Conservation (phyloP, 2,888 invertebrate genomes). For the Leptinotarsa rubiginosa region DNA sequence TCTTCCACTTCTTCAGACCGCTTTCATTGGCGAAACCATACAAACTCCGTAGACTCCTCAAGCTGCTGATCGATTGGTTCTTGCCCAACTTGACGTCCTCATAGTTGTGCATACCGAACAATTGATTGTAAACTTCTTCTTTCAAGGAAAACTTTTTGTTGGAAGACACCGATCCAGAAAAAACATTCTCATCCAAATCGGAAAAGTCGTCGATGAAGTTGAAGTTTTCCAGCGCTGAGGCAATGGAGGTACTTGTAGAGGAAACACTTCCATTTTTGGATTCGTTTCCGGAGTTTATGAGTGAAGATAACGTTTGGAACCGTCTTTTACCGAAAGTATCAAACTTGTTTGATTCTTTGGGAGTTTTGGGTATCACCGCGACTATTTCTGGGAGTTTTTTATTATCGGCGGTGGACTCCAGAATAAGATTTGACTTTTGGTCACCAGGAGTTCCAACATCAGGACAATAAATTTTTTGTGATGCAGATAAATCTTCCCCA, state of each 20-base stretch:
- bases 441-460: neutral
- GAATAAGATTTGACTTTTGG: neutral
- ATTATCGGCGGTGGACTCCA: slow-evolving; percentile 25
- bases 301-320: slow-evolving; percentile 56
- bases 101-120: slow-evolving; percentile 51
- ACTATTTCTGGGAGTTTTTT: slow-evolving; percentile 56
- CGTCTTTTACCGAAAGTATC: slow-evolving; percentile 55
- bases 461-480: neutral
- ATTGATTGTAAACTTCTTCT: slow-evolving; percentile 48
- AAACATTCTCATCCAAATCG: slow-evolving; percentile 54
- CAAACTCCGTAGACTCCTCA: slow-evolving; percentile 57
- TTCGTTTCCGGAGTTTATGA: slow-evolving; percentile 48
- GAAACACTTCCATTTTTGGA: slow-evolving; percentile 39
- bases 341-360: slow-evolving; percentile 47
- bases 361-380: slow-evolving; percentile 55
- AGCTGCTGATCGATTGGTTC: slow-evolving; percentile 53
- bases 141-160: slow-evolving; percentile 37
- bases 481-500: neutral
- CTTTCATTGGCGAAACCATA: slow-evolving; percentile 54
- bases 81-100: slow-evolving; percentile 41
- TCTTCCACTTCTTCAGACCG: slow-evolving; percentile 62
- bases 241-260: slow-evolving; percentile 46
- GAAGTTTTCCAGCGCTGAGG: slow-evolving; percentile 49
- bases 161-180: slow-evolving; percentile 47
- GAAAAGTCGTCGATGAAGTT: slow-evolving; percentile 53